Evolutionary conservation across 2,888 invertebrate genomes (phyloP), one percentile per base, ranked within the genome.

Genomic region (Rhorus exstirpatorius): DNA sequence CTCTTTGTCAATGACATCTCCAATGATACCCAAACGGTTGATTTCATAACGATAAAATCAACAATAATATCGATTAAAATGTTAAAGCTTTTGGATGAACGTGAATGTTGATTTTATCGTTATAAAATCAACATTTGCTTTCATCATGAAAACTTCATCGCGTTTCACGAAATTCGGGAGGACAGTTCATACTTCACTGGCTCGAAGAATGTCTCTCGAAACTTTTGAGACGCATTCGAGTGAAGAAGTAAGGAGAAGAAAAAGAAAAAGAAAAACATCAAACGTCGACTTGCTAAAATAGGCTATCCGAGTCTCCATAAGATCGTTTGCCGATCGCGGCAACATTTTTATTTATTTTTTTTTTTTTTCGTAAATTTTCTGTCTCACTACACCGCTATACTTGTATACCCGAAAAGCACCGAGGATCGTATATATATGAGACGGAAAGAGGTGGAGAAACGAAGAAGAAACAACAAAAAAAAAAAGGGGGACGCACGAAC

Each of bases 401-500:
- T 51, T 38, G 55, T 46, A 68, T 41, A 71, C 51, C 44, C 44
- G 26, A n/a, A 60, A 53, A 65, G 65, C 70, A 70, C 55, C 61
- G 68, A 79, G 61, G 41, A 19, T 60, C 68, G 49, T 17, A 26
- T 17, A 3, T 21, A n/a, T 10, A n/a, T n/a, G 55, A 53, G 74
- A 65, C 60, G 58, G 21, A 19, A 31, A 65, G 31, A 49, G 26
- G 35, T n/a, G 21, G 46, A 75, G 17, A 17, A 21, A 44, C 14
- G 35, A 19, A 72, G 61, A 70, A 10, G 70, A 55, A 8, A 65
- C 14, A 46, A 17, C 60, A 24, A 41, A 17, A n/a, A 51, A 46
- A 51, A 24, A 49, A 65, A 44, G 58, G 49, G 21, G 75, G 78
- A 79, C 55, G 51, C 67, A 72, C 71, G 68, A 72, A 84, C 58